Conservation (phyloP, 1,140 invertebrate species). For the Drosophila guanche region DNA sequence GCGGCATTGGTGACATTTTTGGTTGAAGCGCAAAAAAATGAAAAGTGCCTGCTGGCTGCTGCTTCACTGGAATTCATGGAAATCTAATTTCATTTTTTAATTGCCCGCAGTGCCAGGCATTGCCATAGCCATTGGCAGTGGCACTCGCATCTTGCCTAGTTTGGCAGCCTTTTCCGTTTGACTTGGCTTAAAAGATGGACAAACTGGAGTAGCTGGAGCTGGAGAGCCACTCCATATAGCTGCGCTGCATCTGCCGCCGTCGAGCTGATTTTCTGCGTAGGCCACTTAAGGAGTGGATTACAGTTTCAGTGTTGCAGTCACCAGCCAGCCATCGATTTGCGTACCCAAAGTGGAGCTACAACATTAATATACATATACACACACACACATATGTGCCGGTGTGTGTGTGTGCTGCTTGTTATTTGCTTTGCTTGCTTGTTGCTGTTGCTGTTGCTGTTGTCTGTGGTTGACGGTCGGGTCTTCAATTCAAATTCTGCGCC, state of each 20-base stretch:
- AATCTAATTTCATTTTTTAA: conserved; percentile 80
- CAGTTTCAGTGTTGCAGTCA: conserved; percentile 15
- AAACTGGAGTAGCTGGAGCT: conserved; percentile 28
- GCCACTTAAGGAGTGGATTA: conserved; percentile 26
- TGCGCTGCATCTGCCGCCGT: conserved; percentile 23
- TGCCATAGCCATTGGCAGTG: not conserved
- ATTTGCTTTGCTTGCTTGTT: conserved; percentile 14
- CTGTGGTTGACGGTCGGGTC: conserved; percentile 25
- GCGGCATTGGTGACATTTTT: conserved; percentile 48
- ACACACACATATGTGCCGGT: conserved; percentile 6
- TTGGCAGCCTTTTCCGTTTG: not conserved
- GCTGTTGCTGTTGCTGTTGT: conserved; percentile 27
- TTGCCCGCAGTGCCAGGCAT: conserved; percentile 10
- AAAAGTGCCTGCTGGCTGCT: conserved; percentile 50
- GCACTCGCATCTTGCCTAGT: conserved; percentile 42
- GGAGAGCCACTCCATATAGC: not conserved
- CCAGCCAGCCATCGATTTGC: conserved; percentile 26
- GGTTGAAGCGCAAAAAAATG: conserved; percentile 49
- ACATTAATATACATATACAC: conserved; percentile 31
- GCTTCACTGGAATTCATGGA: conserved; percentile 52
- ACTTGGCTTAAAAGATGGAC: conserved; percentile 7
- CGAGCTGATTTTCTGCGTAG: conserved; percentile 41
- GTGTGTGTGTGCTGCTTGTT: conserved; percentile 1
- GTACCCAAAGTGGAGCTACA: conserved; percentile 30
- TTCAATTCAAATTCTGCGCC: conserved; percentile 55